Conservation (phyloP, 2,888 invertebrate genomes). For the Geophilus truncorum region DNA sequence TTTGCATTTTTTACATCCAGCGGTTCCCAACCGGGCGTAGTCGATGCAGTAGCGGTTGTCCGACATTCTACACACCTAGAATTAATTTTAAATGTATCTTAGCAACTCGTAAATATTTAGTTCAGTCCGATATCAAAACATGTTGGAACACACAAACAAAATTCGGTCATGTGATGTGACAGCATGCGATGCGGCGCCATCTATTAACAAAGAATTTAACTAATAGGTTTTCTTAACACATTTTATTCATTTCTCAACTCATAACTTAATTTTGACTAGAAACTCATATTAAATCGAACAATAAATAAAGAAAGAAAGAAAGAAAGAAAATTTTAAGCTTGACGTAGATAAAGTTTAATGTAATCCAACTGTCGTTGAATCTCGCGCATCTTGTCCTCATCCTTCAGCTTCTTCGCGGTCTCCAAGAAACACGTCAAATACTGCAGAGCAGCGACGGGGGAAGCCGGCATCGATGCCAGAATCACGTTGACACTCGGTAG, state of each 20-base stretch:
- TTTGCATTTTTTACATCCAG: conserved; percentile 83
- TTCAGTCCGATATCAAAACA: too few relatives aligned
- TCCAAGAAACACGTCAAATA: conserved; percentile 30
- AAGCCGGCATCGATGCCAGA: conserved; percentile 29
- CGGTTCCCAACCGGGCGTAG: conserved; percentile 71
- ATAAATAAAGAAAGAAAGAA: background rate
- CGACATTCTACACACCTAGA: conserved; percentile 45
- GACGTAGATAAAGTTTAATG: background rate
- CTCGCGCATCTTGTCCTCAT: conserved; percentile 19
- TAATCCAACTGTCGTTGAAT: conserved; percentile 31
- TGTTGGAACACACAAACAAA: too few relatives aligned
- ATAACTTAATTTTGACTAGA: too few relatives aligned
- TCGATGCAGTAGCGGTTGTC: conserved; percentile 59
- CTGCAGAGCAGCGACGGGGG: conserved; percentile 31
- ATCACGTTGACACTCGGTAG: conserved; percentile 25
- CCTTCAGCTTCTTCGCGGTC: conserved; percentile 27
- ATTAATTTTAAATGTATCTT: too few relatives aligned
- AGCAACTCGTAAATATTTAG: too few relatives aligned
- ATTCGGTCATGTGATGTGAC: too few relatives aligned
- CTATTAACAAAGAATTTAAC: too few relatives aligned
- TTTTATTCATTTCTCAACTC: too few relatives aligned
- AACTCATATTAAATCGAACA: too few relatives aligned
- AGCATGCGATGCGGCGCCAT: too few relatives aligned
- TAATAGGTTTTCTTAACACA: too few relatives aligned
- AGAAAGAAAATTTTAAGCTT: background rate